Conservation (phyloP, 2,888 invertebrate genomes). For the Calephelis perditalis region DNA sequence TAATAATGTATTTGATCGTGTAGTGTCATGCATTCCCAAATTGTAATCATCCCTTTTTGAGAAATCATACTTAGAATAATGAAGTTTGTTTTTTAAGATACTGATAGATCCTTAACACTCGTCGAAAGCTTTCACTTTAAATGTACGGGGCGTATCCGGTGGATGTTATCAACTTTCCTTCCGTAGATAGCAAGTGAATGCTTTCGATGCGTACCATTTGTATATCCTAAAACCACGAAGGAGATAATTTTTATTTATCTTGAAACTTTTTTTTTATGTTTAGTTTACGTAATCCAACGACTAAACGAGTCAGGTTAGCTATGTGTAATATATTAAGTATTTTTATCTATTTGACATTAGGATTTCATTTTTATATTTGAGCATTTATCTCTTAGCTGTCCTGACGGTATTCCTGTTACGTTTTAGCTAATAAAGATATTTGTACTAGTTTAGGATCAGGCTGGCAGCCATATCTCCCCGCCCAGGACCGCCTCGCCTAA, state of each 20-base stretch:
- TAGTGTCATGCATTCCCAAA: constrained; percentile 75
- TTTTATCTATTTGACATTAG: constrained; percentile 67
- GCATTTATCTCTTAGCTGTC: constrained; percentile 65
- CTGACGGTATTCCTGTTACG: constrained; percentile 56
- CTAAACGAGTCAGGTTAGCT: constrained; percentile 57
- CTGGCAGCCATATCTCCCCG: constrained; percentile 42
- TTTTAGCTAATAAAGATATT: constrained; percentile 73
- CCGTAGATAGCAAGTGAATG: no score
- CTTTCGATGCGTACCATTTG: no score
- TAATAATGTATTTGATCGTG: constrained; percentile 70
- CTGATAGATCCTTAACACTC: constrained; percentile 50
- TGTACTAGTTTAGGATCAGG: constrained; percentile 38
- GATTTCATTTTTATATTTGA: constrained; percentile 55
- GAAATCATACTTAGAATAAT: constrained; percentile 69
- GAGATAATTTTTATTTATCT: constrained; percentile 45
- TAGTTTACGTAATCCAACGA: constrained; percentile 53
- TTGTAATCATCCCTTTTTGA: constrained; percentile 70
- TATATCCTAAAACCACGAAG: constrained; percentile 42
- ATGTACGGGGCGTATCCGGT: no score
- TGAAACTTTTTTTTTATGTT: constrained; percentile 35
- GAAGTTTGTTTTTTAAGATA: constrained; percentile 71
- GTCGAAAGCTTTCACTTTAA: no score
- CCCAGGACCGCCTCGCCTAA: constrained; percentile 65
- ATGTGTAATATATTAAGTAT: constrained; percentile 50
- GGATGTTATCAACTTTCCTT: no score